Evolutionary conservation across 2,888 invertebrate genomes (phyloP), one percentile per base, ranked within the genome.

Genomic region (Argyra leucocephala): DNA sequence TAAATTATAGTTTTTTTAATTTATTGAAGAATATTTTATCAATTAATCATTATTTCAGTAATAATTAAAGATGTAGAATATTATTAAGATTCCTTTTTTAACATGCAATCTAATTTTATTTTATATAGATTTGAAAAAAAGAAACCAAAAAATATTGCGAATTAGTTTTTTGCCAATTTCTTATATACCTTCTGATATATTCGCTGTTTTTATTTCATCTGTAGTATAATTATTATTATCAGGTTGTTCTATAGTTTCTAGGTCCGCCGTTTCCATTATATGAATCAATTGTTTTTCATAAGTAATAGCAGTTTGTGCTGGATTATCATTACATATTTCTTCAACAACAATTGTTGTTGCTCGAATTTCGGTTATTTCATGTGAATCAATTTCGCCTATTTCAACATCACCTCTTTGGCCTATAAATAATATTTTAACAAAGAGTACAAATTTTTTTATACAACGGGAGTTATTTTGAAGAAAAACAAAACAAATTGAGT

Each of bases 291-390:
- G 48, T 48, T 48, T 48, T 15, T 48, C 48, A n/a, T 48, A 48
- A 48, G 48, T 18, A 48, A 48, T 48, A 12, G 48, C 48, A 48
- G 48, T 48, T 3, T 48, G 48, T 15, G 18, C 48, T n/a, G 48
- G 48, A 12, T 15, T 2, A 5, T 48, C 48, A n/a, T 48, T 48
- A 48, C 15, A 9, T 18, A 48, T 48, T 72, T 83, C 83, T 71
- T 84, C 84, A 72, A 83, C 84, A 77, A 82, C 83, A 67, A 85
- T 82, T 67, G 84, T 82, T 63, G 83, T 84, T 64, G 85, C 82
- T 64, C 82, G 84, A 83, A 85, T 84, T 83, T 84, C 85, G 82
- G 85, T 85, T 78, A 86, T 83, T 71, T 83, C 83, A 78, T 83
- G 86, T 73, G 83, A 83, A 82, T 86, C 86, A 48, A 48, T 48